Evolutionary conservation across 2,797 vertebrate genomes (phyloP).

Genomic region (Melanogrammus aeglefinus): DNA sequence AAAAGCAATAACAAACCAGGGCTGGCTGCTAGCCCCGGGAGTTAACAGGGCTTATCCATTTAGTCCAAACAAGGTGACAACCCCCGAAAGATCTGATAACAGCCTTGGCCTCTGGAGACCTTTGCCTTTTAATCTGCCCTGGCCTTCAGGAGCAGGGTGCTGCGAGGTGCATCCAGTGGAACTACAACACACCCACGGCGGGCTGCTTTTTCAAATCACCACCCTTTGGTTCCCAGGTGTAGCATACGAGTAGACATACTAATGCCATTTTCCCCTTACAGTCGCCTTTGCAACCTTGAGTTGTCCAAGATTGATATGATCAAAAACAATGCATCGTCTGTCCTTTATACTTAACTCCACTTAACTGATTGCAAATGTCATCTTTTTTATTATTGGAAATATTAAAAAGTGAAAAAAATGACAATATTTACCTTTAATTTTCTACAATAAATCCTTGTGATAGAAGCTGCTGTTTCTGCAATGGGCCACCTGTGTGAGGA

Average conservation of each 20-base stretch:
- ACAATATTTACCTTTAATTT: slow-evolving; percentile 40
- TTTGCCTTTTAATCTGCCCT: slow-evolving; percentile 50
- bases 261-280: not conserved
- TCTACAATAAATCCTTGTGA: slow-evolving; percentile 15
- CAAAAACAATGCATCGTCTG: not conserved
- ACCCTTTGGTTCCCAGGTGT: not conserved
- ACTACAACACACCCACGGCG: slow-evolving; percentile 60
- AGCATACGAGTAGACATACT: not conserved
- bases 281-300: not conserved
- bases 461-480: slow-evolving; percentile 21
- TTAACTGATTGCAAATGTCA: not conserved
- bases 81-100: not conserved
- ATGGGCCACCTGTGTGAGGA: slow-evolving; percentile 43
- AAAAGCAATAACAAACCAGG: not conserved
- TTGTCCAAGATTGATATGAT: not conserved
- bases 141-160: slow-evolving; percentile 57
- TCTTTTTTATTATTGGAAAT: not conserved
- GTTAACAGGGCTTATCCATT: slow-evolving; percentile 29
- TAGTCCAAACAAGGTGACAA: slow-evolving; percentile 53
- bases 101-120: slow-evolving; percentile 50
- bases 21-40: not conserved
- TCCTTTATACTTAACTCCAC: not conserved
- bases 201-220: slow-evolving; percentile 21
- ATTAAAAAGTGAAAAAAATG: not conserved
- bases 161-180: slow-evolving; percentile 45